Conservation (phyloP, 2,113 vertebrate genomes). For the Trogon surrucura region DNA sequence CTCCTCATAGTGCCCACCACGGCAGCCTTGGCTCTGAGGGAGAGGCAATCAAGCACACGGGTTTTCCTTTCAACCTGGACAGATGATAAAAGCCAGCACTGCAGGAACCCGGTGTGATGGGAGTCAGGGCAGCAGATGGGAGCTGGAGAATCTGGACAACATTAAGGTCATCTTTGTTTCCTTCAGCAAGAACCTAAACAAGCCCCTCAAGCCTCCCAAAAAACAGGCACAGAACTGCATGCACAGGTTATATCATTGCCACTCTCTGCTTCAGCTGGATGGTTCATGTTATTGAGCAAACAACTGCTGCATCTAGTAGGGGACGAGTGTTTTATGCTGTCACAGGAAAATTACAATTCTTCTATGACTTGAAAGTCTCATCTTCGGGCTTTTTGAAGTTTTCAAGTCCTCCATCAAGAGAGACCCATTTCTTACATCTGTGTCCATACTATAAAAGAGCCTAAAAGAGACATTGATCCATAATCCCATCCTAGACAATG, state of each 20-base stretch:
- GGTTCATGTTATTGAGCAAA: background rate
- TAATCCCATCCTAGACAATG: background rate
- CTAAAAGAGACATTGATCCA: background rate
- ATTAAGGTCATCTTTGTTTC: background rate
- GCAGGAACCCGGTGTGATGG: background rate
- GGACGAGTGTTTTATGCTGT: background rate
- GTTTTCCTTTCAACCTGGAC: background rate
- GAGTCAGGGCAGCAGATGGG: background rate
- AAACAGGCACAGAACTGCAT: background rate
- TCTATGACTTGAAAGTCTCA: background rate
- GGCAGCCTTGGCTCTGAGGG: background rate
- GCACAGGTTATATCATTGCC: background rate
- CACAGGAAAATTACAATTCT: background rate
- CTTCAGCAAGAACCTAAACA: background rate
- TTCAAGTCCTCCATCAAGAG: background rate
- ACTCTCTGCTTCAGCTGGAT: background rate
- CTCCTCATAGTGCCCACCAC: background rate
- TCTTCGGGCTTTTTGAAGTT: background rate
- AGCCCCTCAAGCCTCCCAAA: background rate
- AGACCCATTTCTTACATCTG: background rate
- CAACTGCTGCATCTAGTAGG: rapidly evolving
- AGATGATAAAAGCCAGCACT: background rate
- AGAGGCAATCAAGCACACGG: background rate
- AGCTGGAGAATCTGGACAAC: background rate
- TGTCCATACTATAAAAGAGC: background rate